A percentile compares a stretch with the other conserved stretches of the same genome.
These are phyloP conservation scores for Thermophis baileyi DNA, from an alignment of 2,113 vertebrate species.

Conservation along the genomic window DNA sequence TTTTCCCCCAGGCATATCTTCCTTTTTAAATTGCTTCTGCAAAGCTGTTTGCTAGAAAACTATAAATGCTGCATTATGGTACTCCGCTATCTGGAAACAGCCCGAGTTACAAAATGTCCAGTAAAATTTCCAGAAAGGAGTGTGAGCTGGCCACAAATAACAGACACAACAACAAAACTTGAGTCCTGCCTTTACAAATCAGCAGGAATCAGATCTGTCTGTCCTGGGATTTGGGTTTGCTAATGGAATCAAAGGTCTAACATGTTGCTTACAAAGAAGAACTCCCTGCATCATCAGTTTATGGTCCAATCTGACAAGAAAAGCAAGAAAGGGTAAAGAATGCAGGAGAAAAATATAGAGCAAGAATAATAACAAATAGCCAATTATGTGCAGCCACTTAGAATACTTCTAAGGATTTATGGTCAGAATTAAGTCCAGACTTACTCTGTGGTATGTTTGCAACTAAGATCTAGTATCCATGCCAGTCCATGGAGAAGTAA, in stretches of 20 bases:
- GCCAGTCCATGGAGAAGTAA: neutral
- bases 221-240: neutral
- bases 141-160: neutral
- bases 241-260: neutral
- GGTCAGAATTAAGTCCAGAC: neutral
- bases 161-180: neutral
- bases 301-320: neutral
- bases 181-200: neutral
- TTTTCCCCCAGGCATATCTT: neutral
- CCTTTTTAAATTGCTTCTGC: neutral
- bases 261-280: neutral
- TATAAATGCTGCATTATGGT: neutral
- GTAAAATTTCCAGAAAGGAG: constrained; percentile 24
- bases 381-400: neutral
- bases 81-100: neutral
- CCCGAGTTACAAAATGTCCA: constrained; percentile 21
- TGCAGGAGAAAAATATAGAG: neutral
- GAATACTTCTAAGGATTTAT: neutral
- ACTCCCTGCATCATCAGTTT: neutral
- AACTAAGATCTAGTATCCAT: neutral
- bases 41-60: neutral
- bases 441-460: neutral
- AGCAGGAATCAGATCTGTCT: neutral
- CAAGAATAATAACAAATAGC: neutral
- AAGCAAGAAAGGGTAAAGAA: neutral